These are phyloP conservation scores for Sphyrna mokarran DNA, from an alignment of 2,113 vertebrate genomes.

Conservation along the genomic window DNA sequence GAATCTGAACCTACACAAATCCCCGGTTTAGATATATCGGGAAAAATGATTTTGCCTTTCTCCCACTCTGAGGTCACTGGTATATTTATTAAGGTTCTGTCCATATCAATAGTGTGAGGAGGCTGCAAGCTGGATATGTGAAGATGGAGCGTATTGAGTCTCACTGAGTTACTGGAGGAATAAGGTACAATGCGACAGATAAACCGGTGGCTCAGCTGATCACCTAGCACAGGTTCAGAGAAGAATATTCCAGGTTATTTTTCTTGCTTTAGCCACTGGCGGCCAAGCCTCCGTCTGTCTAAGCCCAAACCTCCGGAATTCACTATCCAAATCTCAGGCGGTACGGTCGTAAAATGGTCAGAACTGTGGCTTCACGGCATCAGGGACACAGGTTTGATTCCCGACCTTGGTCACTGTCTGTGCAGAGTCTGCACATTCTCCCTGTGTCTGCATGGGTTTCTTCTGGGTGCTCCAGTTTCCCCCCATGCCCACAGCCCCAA, in stretches of 20 bases:
- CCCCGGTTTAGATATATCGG: not conserved
- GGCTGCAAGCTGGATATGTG: not conserved
- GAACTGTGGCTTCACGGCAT: too few relatives aligned
- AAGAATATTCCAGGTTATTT: not conserved
- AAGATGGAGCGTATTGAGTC: too few relatives aligned
- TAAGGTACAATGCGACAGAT: too few relatives aligned
- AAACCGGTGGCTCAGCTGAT: not conserved
- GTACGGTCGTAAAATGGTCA: too few relatives aligned
- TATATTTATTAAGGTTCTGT: not conserved
- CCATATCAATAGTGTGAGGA: not conserved
- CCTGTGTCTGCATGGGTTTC: too few relatives aligned
- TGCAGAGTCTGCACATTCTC: too few relatives aligned
- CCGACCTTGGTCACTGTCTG: too few relatives aligned
- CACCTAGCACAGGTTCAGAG: not conserved
- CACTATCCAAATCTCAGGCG: not conserved
- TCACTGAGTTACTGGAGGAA: too few relatives aligned
- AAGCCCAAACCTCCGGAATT: not conserved
- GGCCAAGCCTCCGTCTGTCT: not conserved
- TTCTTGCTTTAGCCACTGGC: not conserved
- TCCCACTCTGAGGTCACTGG: not conserved
- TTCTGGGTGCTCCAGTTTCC: too few relatives aligned
- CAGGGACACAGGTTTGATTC: too few relatives aligned
- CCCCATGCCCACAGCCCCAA: too few relatives aligned
- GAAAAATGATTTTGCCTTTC: not conserved
- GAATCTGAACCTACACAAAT: not conserved